Evolutionary conservation across 2,113 vertebrate genomes (phyloP), one percentile per base, ranked within the genome.

Genomic region (Donacobius atricapilla): DNA sequence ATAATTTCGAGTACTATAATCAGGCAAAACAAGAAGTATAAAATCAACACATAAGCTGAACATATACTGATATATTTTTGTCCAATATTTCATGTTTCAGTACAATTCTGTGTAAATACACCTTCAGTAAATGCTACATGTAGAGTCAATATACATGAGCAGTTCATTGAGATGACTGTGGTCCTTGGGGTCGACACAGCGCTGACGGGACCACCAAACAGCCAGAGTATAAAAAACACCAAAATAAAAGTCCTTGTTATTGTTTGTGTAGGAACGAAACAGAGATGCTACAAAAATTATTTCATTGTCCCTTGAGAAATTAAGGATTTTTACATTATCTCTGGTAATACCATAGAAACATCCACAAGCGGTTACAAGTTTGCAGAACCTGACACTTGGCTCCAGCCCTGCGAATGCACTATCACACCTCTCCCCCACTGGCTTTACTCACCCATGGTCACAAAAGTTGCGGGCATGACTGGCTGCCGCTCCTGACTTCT

Each of bases 131-230:
- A 60, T 42, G 6, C 30, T 72, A 18, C 3, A 6, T 18, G 5
- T 48, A n/a, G 53, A 48, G n/a, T 48, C 4, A 33, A 8, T 42
- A 27, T 42, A 16, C 7, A 13, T 0, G 0, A 50, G 50, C 0
- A 1, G 16, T 75, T 81, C 19, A 6, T 7, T 42, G 70, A 47
- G 21, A 42, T 48, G 45, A 12, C 6, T 72, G 30, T 72, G 63
- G 11, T 60, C 33, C 14, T 54, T 27, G 42, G 9, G 20, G 9
- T 24, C 44, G 70, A 42, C 28, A 21, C 4, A 3, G 12, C 1
- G 1, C 45, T 37, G 44, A 64, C 8, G 10, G 27, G 6, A 54
- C 11, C 25, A 31, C 33, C 1, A 1, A n/a, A 53, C 3, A 77
- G 28, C 27, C 30, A 44, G 19, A 7, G 4, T 11, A 40, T 1